Conservation (phyloP, 2,113 vertebrate species). For the Ochotona curzoniae region DNA sequence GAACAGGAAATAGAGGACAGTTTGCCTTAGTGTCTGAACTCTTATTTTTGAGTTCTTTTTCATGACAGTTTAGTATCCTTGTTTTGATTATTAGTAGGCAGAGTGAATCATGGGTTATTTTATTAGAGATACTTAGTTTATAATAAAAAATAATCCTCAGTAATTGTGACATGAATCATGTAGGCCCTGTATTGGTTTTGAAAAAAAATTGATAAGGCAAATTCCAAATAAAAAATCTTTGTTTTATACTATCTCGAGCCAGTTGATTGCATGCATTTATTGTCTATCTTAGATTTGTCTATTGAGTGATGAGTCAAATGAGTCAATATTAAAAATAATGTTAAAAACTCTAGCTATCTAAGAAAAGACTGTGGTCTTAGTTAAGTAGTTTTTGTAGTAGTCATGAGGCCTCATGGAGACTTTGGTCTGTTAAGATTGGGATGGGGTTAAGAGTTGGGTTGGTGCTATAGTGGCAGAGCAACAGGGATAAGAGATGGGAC, state of each 20-base stretch:
- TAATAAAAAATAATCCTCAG: not conserved
- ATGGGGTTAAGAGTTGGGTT: not conserved
- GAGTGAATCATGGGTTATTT: not conserved
- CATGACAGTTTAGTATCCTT: not conserved
- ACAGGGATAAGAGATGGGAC: not conserved
- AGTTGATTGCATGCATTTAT: not conserved
- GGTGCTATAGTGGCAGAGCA: not conserved
- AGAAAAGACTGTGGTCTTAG: not conserved
- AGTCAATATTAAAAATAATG: not conserved
- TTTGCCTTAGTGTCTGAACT: not conserved
- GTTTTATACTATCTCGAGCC: not conserved
- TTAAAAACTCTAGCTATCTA: not conserved
- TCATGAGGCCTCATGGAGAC: not conserved
- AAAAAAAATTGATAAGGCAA: too few relatives aligned
- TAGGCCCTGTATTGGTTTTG: not conserved
- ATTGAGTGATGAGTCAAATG: not conserved
- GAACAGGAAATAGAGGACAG: not conserved
- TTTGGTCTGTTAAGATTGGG: not conserved
- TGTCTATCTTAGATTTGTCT: not conserved
- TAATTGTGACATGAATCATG: too few relatives aligned
- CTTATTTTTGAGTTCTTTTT: not conserved
- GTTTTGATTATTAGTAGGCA: not conserved
- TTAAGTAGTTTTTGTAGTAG: not conserved
- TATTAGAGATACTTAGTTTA: not conserved
- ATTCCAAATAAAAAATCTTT: not conserved